Percentiles rank a stretch among this genome's conserved stretches.
phyloP scores from a whole-genome alignment of 2,888 invertebrate species.

The Andrena flavipes region DNA sequence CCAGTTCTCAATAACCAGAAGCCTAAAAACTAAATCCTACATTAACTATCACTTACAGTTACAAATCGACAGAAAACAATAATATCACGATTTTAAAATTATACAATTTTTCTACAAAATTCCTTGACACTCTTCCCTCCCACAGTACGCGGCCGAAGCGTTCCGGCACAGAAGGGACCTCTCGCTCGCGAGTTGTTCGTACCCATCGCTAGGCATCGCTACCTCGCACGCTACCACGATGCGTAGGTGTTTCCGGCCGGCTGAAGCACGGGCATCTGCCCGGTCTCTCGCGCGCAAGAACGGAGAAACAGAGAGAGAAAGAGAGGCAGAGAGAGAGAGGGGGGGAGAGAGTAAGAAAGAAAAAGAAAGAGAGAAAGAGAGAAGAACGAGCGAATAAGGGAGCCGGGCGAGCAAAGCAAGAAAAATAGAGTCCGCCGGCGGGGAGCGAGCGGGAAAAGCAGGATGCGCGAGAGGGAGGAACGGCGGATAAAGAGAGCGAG shows the following conservation, averaged over 20 bases:
- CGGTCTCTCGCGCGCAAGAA: conserved; percentile 45
- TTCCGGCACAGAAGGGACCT: not conserved
- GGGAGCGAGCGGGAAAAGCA: conserved; percentile 48
- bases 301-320: conserved; percentile 16
- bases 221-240: conserved; percentile 68
- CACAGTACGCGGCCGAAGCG: not conserved
- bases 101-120: too few species aligned
- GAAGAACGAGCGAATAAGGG: conserved; percentile 25
- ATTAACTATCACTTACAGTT: too few species aligned
- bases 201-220: conserved; percentile 60
- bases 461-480: conserved; percentile 53
- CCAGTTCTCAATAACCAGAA: too few species aligned
- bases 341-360: conserved; percentile 25
- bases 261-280: conserved; percentile 70
- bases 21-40: too few species aligned
- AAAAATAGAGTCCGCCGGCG: conserved; percentile 59
- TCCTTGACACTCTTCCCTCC: not conserved
- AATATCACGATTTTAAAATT: too few species aligned
- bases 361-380: conserved; percentile 40
- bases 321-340: conserved; percentile 32
- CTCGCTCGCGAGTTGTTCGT: conserved; percentile 50
- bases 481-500: conserved; percentile 51
- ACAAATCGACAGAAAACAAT: too few species aligned
- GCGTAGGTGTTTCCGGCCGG: conserved; percentile 81
- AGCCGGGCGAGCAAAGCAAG: conserved; percentile 64